These are phyloP conservation scores for Anoplopoma fimbria DNA, from an alignment of 2,113 vertebrate genomes.

Conservation along the genomic window DNA sequence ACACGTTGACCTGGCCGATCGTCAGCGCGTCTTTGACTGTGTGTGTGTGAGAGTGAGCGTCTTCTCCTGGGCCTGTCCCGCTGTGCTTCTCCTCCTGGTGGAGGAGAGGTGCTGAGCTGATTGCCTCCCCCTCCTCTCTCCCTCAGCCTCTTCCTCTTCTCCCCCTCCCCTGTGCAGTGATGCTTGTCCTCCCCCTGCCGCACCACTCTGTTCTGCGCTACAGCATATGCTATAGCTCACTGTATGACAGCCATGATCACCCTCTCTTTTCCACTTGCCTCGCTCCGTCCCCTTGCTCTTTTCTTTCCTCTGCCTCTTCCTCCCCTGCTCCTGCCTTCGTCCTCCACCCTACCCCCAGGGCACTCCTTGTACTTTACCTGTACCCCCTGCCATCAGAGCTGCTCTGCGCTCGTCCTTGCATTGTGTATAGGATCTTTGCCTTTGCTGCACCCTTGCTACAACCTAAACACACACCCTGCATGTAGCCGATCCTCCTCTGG, in stretches of 20 bases:
- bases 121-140: slow-evolving; percentile 56
- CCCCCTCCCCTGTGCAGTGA: slow-evolving; percentile 70
- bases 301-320: slow-evolving; percentile 32
- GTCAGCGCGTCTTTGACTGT: slow-evolving; percentile 39
- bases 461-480: slow-evolving; percentile 62
- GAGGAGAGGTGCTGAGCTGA: slow-evolving; percentile 75
- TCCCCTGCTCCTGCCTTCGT: slow-evolving; percentile 46
- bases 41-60: slow-evolving; percentile 46
- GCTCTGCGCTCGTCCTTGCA: slow-evolving; percentile 71
- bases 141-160: slow-evolving; percentile 32
- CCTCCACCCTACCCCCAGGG: slow-evolving; percentile 72
- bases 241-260: slow-evolving; percentile 77
- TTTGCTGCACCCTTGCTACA: slow-evolving; percentile 69
- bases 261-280: slow-evolving; percentile 52
- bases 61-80: slow-evolving; percentile 67
- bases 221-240: slow-evolving; percentile 81
- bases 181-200: slow-evolving; percentile 78
- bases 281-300: slow-evolving; percentile 33
- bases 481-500: slow-evolving; percentile 68
- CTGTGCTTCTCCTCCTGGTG: slow-evolving; percentile 52
- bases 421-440: slow-evolving; percentile 66
- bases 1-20: slow-evolving; percentile 57
- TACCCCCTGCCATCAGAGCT: slow-evolving; percentile 68
- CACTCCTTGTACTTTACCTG: slow-evolving; percentile 71
- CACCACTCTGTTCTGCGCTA: slow-evolving; percentile 78